A percentile compares a stretch with the other conserved stretches of the same genome.
These are phyloP conservation scores for Pachycephala philippinensis DNA, from an alignment of 2,113 vertebrate species.

Conservation along the genomic window DNA sequence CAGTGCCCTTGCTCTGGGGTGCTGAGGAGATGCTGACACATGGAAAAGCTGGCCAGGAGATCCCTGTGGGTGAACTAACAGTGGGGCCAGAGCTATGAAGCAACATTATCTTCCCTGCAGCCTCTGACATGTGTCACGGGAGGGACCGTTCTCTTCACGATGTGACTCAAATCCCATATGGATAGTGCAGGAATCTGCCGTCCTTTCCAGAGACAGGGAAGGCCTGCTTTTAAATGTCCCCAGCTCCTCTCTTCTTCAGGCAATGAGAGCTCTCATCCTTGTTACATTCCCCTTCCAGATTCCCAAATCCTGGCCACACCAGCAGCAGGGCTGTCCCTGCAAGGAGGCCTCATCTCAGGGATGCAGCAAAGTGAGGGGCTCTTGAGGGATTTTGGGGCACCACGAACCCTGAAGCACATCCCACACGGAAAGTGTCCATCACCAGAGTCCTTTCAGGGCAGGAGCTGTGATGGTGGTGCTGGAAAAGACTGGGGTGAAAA, in stretches of 20 bases:
- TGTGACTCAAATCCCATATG: conserved; percentile 15
- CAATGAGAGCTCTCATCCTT: background rate
- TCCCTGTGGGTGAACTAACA: background rate
- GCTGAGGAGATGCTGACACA: conserved; percentile 2
- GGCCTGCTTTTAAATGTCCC: background rate
- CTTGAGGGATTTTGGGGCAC: background rate
- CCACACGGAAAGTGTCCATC: background rate
- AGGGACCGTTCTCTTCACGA: background rate
- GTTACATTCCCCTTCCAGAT: background rate
- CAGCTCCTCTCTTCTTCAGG: background rate
- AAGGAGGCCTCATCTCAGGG: background rate
- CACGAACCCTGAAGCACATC: background rate
- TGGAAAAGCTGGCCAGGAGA: background rate
- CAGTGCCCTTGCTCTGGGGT: conserved; percentile 22
- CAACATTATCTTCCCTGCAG: background rate
- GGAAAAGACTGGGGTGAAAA: background rate
- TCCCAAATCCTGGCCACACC: background rate
- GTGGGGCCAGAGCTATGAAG: background rate
- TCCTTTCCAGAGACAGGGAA: background rate
- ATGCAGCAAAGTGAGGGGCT: background rate
- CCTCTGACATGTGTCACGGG: background rate
- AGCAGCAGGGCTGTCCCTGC: background rate
- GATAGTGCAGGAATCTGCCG: background rate
- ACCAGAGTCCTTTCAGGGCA: background rate
- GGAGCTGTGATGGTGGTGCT: background rate